These are phyloP conservation scores for Anorthoa munda DNA, from an alignment of 2,888 invertebrate genomes.

Conservation along the genomic window DNA sequence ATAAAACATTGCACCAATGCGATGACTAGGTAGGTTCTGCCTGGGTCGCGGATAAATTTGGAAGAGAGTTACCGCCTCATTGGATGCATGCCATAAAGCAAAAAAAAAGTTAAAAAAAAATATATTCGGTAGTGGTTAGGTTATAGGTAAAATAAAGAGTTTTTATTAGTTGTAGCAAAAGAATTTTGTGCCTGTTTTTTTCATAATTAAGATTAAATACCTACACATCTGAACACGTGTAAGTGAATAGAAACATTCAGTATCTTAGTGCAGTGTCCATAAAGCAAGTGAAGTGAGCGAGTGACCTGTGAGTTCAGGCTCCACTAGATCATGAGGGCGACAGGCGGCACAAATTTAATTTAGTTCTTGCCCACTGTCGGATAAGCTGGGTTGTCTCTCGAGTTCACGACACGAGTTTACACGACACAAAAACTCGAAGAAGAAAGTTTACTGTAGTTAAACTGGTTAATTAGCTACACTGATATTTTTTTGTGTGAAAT, in stretches of 20 bases:
- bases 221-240: background rate
- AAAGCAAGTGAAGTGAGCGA: slow-evolving; percentile 66
- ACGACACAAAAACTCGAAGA: slow-evolving; percentile 29
- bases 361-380: slow-evolving; percentile 75
- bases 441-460: slow-evolving; percentile 5
- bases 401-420: slow-evolving; percentile 46
- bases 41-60: too few species aligned
- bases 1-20: background rate
- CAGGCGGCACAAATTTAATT: slow-evolving; percentile 86
- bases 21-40: too few species aligned
- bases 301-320: slow-evolving; percentile 67
- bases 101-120: too few species aligned
- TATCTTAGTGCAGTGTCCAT: slow-evolving; percentile 48
- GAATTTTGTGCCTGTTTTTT: background rate
- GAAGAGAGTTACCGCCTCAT: too few species aligned
- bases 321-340: slow-evolving; percentile 82
- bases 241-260: slow-evolving; percentile 14
- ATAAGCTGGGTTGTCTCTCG: slow-evolving; percentile 62
- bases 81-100: too few species aligned
- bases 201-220: background rate
- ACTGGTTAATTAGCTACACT: slow-evolving; percentile 6
- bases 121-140: too few species aligned
- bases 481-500: background rate
- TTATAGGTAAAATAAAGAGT: background rate
- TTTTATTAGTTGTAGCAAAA: too few species aligned